phyloP scores from a whole-genome alignment of 2,888 invertebrate species.

The Drosophila robusta region DNA sequence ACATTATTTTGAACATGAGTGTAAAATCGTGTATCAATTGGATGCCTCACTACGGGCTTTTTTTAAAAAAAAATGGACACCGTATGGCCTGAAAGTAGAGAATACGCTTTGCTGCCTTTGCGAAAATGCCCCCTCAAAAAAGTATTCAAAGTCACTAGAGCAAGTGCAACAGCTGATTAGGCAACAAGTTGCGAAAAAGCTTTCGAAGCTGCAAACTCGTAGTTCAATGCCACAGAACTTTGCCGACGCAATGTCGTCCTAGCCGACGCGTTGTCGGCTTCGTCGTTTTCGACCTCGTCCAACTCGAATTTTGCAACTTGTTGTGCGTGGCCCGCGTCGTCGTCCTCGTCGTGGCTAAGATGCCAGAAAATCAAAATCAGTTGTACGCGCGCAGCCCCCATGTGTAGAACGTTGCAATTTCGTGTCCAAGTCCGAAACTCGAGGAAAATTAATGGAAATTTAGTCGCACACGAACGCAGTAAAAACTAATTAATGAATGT shows the following conservation, averaged over 20 bases:
- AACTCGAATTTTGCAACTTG: constrained; percentile 78
- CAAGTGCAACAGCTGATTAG: constrained; percentile 82
- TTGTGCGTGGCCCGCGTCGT: constrained; percentile 57
- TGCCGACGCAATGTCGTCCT: constrained; percentile 33
- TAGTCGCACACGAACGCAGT: constrained; percentile 28
- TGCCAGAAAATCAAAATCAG: constrained; percentile 68
- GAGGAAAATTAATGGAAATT: constrained; percentile 42
- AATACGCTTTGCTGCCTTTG: constrained; percentile 1
- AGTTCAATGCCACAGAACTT: constrained; percentile 73
- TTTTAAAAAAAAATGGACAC: too few species aligned
- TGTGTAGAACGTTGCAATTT: constrained; percentile 52
- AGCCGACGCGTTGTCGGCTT: constrained; percentile 21
- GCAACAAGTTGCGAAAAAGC: constrained; percentile 84
- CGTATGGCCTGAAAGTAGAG: background rate
- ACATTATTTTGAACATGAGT: background rate
- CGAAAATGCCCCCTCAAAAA: constrained; percentile 11
- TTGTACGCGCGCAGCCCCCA: constrained; percentile 71
- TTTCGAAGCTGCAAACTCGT: constrained; percentile 66
- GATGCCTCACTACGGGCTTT: background rate
- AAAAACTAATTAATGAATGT: constrained; percentile 28
- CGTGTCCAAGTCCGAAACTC: constrained; percentile 21
- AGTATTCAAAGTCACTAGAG: constrained; percentile 10
- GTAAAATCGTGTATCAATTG: background rate
- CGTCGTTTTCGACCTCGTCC: constrained; percentile 42
- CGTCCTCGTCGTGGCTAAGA: constrained; percentile 37